Base-by-base conservation (phyloP, 37 sponge, comb jelly and placozoan genomes). In the Bolinopsis microptera region DNA sequence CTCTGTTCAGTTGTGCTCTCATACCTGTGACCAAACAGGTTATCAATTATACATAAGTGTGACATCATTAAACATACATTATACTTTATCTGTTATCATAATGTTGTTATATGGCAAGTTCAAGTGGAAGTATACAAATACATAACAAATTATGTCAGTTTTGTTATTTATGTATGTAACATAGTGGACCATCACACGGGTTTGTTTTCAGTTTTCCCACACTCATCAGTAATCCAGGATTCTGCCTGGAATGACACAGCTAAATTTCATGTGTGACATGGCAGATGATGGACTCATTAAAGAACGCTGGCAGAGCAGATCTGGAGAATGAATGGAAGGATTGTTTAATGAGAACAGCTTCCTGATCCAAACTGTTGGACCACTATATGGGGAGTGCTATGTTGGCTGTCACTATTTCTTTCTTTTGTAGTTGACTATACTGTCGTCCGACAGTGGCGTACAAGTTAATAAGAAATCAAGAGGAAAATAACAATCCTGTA, bases 381-480 rank as follows among this genome's bases (percentile, higher is more conserved):
- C 80, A 33, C 9, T 32, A 13, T 31, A 22, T 27, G 80, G 27
- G 21, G n/a, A n/a, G n/a, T n/a, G n/a, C n/a, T n/a, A n/a, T n/a
- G n/a, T n/a, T n/a, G n/a, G n/a, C n/a, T n/a, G n/a, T n/a, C n/a
- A n/a, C n/a, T n/a, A n/a, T n/a, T 77, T 77, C 80, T 32, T 77
- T 1, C 3, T 77, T 1, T 34, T 26, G 13, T 33, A 77, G 21
- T 26, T 77, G 36, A 77, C 80, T 32, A 35, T n/a, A n/a, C n/a
- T n/a, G 80, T 31, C 86, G 94, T 32, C 98, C 98, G 0, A 35
- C 68, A 2, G 94, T 93, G 38, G 0, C 96, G 70, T 35, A 69
- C 48, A 94, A 94, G 94, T 97, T 96, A 94, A n/a, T n/a, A n/a
- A 98, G 96, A 95, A 96, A 97, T 39, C 97, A 98, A 83, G 95